Evolutionary conservation across 2,888 invertebrate genomes (phyloP), one percentile per base, ranked within the genome.

Genomic region (Thymelicus sylvestris): DNA sequence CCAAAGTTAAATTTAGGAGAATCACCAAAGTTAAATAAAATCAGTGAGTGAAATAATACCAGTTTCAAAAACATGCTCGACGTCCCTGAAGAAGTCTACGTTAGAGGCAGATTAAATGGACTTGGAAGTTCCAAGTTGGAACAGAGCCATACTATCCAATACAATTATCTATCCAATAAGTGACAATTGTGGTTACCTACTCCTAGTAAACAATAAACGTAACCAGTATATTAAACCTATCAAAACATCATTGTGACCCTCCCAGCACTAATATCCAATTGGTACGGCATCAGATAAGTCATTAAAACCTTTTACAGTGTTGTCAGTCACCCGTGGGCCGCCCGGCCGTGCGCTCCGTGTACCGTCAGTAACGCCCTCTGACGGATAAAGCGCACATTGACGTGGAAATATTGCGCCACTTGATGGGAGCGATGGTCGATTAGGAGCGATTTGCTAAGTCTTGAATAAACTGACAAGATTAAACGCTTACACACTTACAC

Each of bases 331-430:
- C 66, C 57, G 59, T 31, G 47, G 15, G 41, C 55, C 7, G 57
- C 55, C 41, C 47, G 55, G 41, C 31, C 75, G 74, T 75, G 24
- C 77, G 7, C 1, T 24, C 55, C 57, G 57, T 7, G 31, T 31
- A 31, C 31, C 78, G 77, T 75, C 61, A 74, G 70, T 79, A 83
- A 83, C 72, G 24, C 64, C 63, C 71, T 70, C 77, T 62, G 84
- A 81, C 79, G 73, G 47, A 57, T 52, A 69, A 69, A 64, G 57
- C 68, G 57, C 68, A 69, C 68, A 69, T 38, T 55, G 55, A 24
- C 44, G 41, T 44, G 65, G 65, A 66, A 66, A 66, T 66, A 66
- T 66, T 57, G 55, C 55, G 55, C 44, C 65, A 65, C 31, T 63
- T n/a, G 13, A 15, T 12, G 38, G 2, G 50, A 12, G 41, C 39